phyloP scores from a whole-genome alignment of 2,797 vertebrate genomes.

The Naso thynnoides region DNA sequence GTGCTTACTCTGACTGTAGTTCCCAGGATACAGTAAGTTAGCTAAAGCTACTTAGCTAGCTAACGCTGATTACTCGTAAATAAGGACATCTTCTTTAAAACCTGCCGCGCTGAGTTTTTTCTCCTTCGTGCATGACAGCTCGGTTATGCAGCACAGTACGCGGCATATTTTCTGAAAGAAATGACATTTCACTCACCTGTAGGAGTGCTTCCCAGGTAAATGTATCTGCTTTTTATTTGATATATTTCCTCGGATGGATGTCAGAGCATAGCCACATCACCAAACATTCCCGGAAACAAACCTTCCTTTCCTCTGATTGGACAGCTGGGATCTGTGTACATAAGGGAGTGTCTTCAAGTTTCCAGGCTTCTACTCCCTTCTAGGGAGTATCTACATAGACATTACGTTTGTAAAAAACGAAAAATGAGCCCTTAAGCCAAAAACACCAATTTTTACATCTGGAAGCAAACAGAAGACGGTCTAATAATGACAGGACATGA shows the following conservation, averaged over 20 bases:
- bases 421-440: conserved; percentile 38
- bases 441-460: conserved; percentile 2
- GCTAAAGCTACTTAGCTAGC: conserved; percentile 52
- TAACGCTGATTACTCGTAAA: conserved; percentile 56
- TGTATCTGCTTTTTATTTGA: conserved; percentile 65
- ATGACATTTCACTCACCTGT: conserved; percentile 76
- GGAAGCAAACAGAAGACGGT: background rate
- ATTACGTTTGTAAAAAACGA: background rate
- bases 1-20: conserved; percentile 31
- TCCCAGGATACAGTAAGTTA: conserved; percentile 52
- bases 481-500: conserved; percentile 67
- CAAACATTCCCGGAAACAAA: conserved; percentile 87
- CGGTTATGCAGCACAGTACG: background rate
- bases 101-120: conserved; percentile 10
- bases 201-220: conserved; percentile 57
- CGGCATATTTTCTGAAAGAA: background rate
- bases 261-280: conserved; percentile 87
- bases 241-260: conserved; percentile 80
- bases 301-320: conserved; percentile 80
- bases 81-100: conserved; percentile 45
- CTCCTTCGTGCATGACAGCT: conserved; percentile 34
- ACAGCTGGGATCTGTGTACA: conserved; percentile 29
- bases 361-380: background rate
- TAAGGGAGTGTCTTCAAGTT: conserved; percentile 71
- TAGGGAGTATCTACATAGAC: conserved; percentile 40